Percentiles rank a stretch among this genome's conserved stretches.
These are phyloP conservation scores for Petrocephalus zakoni DNA, from an alignment of 2,113 vertebrate genomes.

Conservation along the genomic window DNA sequence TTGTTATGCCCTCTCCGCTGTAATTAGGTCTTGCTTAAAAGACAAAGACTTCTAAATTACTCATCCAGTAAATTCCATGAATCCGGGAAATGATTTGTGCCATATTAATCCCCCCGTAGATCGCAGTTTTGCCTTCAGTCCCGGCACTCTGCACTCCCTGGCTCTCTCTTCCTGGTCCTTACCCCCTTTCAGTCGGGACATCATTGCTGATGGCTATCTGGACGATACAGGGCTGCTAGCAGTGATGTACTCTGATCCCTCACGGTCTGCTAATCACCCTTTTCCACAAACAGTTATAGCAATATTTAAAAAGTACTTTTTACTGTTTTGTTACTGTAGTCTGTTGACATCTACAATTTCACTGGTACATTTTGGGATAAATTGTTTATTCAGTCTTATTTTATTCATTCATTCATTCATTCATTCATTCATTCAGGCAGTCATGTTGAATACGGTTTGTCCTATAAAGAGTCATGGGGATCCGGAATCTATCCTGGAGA, in stretches of 20 bases:
- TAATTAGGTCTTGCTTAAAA: constrained; percentile 15
- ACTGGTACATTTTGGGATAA: background rate
- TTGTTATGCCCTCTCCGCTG: background rate
- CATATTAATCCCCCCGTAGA: background rate
- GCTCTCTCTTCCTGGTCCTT: background rate
- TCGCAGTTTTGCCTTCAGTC: background rate
- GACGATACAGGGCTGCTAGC: background rate
- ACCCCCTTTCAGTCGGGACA: background rate
- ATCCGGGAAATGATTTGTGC: background rate
- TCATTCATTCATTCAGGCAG: background rate
- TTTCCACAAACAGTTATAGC: background rate
- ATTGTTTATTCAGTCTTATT: background rate
- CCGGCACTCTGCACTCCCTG: background rate
- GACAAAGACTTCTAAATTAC: constrained; percentile 11
- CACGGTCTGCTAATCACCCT: background rate
- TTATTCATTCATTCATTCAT: background rate
- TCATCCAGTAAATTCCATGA: background rate
- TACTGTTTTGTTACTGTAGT: background rate
- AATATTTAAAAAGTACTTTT: background rate
- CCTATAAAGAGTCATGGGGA: background rate
- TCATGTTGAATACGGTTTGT: background rate
- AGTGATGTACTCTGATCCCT: background rate
- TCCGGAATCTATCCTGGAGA: background rate
- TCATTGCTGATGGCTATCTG: background rate
- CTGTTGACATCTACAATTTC: background rate